A percentile compares a stretch with the other conserved stretches of the same genome.
These are phyloP conservation scores for Atlantisia rogersi DNA, from an alignment of 2,113 vertebrate genomes.

Conservation along the genomic window DNA sequence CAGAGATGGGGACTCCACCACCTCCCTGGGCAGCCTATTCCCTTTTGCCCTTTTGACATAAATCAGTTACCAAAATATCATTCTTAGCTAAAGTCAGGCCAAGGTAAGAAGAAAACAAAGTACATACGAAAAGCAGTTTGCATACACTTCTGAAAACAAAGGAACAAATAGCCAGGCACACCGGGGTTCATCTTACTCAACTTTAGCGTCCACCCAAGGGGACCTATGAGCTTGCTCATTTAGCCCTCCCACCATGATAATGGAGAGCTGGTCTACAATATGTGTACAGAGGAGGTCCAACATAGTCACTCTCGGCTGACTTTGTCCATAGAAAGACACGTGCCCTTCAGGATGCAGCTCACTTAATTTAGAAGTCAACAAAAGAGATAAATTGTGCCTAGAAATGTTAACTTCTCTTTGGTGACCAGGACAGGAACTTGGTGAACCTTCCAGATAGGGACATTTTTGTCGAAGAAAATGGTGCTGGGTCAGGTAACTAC, in stretches of 20 bases:
- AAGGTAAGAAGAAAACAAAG: not conserved
- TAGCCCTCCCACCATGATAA: not conserved
- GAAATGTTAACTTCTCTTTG: not conserved
- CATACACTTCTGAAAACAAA: not conserved
- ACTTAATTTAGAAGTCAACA: not conserved
- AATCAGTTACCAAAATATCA: not conserved
- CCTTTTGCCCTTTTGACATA: not conserved
- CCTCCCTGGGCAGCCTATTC: too few species aligned
- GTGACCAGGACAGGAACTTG: not conserved
- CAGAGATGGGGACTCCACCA: too few species aligned
- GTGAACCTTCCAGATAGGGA: not conserved
- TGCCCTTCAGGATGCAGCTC: not conserved
- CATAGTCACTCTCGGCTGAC: not conserved
- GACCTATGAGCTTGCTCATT: not conserved
- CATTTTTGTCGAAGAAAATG: not conserved
- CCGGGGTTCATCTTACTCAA: not conserved
- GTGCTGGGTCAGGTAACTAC: not conserved
- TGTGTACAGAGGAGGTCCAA: not conserved
- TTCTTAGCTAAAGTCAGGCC: not conserved
- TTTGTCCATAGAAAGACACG: not conserved
- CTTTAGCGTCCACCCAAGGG: not conserved
- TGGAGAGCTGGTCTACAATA: not conserved
- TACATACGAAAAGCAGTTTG: not conserved
- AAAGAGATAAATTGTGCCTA: not conserved
- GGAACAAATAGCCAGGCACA: not conserved